These are phyloP conservation scores for Bungarus multicinctus DNA, from an alignment of 2,113 vertebrate genomes.

Conservation along the genomic window DNA sequence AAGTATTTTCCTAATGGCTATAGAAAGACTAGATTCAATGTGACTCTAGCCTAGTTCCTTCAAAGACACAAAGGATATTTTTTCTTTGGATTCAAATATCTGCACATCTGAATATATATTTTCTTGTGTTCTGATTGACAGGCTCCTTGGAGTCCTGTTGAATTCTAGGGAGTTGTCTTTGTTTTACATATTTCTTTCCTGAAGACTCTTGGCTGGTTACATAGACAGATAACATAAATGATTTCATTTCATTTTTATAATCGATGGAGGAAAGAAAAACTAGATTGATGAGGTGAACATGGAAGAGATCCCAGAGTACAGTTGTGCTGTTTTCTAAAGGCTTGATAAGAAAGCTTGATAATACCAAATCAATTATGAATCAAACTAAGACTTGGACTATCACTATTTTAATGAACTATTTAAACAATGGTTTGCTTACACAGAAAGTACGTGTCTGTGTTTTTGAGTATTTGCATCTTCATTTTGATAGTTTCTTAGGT, in stretches of 20 bases:
- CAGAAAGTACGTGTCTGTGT: background rate
- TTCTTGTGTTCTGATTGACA: background rate
- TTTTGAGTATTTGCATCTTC: background rate
- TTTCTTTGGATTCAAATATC: background rate
- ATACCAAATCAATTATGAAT: background rate
- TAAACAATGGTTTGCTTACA: background rate
- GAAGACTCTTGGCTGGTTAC: background rate
- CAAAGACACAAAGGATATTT: background rate
- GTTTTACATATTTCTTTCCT: background rate
- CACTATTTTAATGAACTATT: background rate
- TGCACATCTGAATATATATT: background rate
- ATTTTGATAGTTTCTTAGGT: background rate
- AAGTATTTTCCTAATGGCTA: background rate
- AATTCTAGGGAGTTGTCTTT: background rate
- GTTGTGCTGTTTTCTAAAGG: background rate
- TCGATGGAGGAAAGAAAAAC: background rate
- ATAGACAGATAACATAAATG: background rate
- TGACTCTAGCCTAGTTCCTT: background rate
- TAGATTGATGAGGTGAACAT: background rate
- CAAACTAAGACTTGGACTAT: background rate
- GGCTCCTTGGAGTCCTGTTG: background rate
- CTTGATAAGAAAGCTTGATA: background rate
- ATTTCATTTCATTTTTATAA: background rate
- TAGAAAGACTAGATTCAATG: background rate
- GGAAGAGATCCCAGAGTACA: background rate